A percentile compares a stretch with the other conserved stretches of the same genome.
Conservation (phyloP, 2,888 invertebrate species). For the Diaphora mendica region DNA sequence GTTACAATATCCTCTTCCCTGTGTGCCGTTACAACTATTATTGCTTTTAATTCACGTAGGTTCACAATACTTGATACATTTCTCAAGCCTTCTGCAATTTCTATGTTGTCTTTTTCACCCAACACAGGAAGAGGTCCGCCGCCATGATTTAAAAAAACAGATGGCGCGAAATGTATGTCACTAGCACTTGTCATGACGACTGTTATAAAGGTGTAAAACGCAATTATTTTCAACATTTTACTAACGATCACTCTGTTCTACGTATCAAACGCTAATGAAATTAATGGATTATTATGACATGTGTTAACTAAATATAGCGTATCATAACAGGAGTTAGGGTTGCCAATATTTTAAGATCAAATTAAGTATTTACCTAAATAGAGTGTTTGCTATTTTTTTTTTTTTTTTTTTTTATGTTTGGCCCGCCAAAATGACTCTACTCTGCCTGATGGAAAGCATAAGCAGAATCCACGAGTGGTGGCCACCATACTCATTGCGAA, state of each 20-base stretch:
- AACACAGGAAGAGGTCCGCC: constrained; percentile 63
- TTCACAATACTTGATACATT: constrained; percentile 56
- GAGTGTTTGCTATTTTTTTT: too few relatives aligned
- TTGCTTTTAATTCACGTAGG: constrained; percentile 54
- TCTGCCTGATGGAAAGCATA: too few relatives aligned
- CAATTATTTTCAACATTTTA: constrained; percentile 24
- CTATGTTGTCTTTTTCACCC: constrained; percentile 55
- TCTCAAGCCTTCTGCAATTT: constrained; percentile 55
- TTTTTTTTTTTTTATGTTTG: too few relatives aligned
- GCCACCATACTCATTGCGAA: too few relatives aligned
- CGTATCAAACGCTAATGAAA: background rate
- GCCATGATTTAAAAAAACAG: constrained; percentile 65
- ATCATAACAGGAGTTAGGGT: background rate
- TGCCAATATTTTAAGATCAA: background rate
- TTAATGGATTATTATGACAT: background rate
- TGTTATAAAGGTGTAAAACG: background rate
- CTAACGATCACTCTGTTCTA: background rate
- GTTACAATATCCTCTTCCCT: constrained; percentile 61
- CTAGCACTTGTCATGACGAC: constrained; percentile 1
- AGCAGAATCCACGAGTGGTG: too few relatives aligned
- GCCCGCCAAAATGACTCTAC: too few relatives aligned
- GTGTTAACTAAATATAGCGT: background rate
- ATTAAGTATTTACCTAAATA: background rate
- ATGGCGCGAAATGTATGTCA: constrained; percentile 63
- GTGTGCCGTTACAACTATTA: constrained; percentile 64